A percentile compares a stretch with the other conserved stretches of the same genome.
phyloP scores from a whole-genome alignment of 53 echinoderm and acorn worm species.

The Patiria pectinifera region DNA sequence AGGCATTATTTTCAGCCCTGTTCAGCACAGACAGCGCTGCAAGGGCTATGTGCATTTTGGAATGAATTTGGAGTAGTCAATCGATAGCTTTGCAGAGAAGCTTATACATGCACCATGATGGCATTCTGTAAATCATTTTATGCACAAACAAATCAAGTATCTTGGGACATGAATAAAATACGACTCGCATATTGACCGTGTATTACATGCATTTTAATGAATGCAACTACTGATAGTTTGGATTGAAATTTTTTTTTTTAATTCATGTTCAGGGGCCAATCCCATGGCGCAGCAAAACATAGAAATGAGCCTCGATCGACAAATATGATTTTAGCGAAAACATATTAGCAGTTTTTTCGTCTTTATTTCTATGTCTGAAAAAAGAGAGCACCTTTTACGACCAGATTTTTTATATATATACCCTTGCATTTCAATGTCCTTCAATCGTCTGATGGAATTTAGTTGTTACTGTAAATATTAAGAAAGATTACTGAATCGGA shows the following conservation, averaged over 20 bases:
- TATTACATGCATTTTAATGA: not conserved
- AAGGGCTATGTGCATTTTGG: slow-evolving; percentile 18
- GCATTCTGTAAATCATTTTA: not conserved
- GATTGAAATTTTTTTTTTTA: too few relatives aligned
- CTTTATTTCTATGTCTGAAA: too few relatives aligned
- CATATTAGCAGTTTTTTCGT: too few relatives aligned
- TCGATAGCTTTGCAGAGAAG: not conserved
- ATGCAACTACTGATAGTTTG: not conserved
- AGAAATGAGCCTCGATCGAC: too few relatives aligned
- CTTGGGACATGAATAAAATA: not conserved
- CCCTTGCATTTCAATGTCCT: too few relatives aligned
- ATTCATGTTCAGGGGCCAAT: too few relatives aligned
- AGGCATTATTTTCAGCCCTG: not conserved
- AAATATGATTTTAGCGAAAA: not conserved
- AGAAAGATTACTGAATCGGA: too few relatives aligned
- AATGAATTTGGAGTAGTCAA: slow-evolving; percentile 5
- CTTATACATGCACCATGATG: not conserved
- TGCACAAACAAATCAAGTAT: not conserved
- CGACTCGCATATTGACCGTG: not conserved
- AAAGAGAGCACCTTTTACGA: too few relatives aligned
- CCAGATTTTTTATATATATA: too few relatives aligned
- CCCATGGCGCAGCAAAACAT: too few relatives aligned
- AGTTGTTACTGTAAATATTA: too few relatives aligned
- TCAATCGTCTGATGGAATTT: too few relatives aligned
- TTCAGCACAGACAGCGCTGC: not conserved